Percentiles rank a stretch among this genome's conserved stretches.
Conservation (phyloP, 2,113 vertebrate species). For the Camelus dromedarius region DNA sequence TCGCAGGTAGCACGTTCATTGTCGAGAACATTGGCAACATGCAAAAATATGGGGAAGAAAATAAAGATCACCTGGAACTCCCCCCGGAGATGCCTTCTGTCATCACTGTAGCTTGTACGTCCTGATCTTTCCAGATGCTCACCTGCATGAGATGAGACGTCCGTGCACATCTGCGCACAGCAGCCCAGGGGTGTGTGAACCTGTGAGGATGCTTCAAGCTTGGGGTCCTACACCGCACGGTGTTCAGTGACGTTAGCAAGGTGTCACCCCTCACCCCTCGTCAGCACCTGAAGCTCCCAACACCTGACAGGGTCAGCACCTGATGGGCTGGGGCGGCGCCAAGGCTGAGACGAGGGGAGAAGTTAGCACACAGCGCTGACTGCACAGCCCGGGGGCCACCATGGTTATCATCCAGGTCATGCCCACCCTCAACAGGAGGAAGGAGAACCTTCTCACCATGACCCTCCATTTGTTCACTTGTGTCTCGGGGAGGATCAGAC, state of each 20-base stretch:
- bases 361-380: not conserved
- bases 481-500: rapidly evolving
- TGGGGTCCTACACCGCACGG: not conserved
- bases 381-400: no score
- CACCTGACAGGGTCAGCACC: not conserved
- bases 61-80: no score
- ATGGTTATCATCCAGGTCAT: rapidly evolving
- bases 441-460: rapidly evolving
- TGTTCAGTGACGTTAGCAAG: not conserved
- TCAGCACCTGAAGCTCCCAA: no score
- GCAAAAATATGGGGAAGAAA: not conserved
- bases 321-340: not conserved
- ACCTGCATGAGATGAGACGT: rapidly evolving
- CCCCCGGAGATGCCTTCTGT: not conserved
- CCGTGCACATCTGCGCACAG: no score
- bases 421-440: not conserved
- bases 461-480: not conserved
- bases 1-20: rapidly evolving
- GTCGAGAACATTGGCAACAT: no score
- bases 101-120: rapidly evolving
- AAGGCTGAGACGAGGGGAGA: not conserved
- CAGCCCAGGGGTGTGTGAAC: no score
- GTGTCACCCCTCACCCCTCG: no score
- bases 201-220: not conserved
- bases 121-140: rapidly evolving